Evolutionary conservation across 2,113 vertebrate species (phyloP).

Genomic region (Caretta caretta): DNA sequence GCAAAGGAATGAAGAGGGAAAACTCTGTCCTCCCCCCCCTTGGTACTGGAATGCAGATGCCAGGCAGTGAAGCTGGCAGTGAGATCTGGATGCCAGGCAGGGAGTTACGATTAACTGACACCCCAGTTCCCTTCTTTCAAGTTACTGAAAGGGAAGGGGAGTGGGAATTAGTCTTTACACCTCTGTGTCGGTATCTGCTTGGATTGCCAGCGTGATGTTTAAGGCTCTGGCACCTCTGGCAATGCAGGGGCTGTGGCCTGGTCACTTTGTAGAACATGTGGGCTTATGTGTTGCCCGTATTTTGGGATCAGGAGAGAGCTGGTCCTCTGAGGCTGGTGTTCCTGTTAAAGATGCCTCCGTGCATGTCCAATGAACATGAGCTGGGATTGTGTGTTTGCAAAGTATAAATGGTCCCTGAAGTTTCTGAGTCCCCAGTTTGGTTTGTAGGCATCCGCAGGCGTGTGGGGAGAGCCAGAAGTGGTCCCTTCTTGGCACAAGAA

Average conservation of each 20-base stretch:
- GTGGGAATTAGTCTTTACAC: background rate
- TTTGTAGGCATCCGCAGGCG: background rate
- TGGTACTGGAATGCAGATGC: background rate
- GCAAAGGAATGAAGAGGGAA: background rate
- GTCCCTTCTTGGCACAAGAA: background rate
- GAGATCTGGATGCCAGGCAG: background rate
- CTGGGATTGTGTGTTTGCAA: background rate
- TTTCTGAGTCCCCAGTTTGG: background rate
- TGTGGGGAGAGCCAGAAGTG: background rate
- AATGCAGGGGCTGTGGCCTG: background rate
- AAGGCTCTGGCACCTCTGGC: background rate
- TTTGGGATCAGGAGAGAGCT: background rate
- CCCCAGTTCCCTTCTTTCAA: background rate
- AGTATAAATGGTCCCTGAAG: background rate
- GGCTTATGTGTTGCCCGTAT: background rate
- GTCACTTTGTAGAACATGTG: accelerated
- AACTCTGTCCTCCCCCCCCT: background rate
- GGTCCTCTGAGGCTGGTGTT: background rate
- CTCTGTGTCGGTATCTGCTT: background rate
- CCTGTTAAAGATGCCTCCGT: background rate
- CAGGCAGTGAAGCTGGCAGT: accelerated
- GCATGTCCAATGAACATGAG: background rate
- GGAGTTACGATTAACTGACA: accelerated
- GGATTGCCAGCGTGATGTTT: background rate
- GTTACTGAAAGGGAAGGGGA: background rate